Percentiles rank a stretch among this genome's conserved stretches.
Conservation (phyloP, 2,888 invertebrate species). For the Tenthredo distinguenda region DNA sequence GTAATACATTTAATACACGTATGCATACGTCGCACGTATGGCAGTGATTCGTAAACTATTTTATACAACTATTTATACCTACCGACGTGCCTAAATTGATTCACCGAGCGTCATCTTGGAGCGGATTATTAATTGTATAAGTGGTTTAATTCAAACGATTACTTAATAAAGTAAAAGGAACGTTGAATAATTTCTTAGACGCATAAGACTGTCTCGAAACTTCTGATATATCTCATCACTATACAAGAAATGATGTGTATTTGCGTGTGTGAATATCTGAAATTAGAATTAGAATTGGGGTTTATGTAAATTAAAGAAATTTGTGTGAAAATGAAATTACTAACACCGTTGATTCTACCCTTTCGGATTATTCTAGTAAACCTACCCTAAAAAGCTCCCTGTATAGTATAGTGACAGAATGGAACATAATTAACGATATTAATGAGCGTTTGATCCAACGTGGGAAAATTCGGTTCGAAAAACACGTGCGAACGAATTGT, state of each 20-base stretch:
- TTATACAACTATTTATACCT: constrained; percentile 11
- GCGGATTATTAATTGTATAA: constrained; percentile 42
- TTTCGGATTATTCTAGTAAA: not conserved
- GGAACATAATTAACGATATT: not conserved
- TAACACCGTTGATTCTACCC: not conserved
- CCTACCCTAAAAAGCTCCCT: not conserved
- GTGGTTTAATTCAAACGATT: constrained; percentile 50
- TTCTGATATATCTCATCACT: not conserved
- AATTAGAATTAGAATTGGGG: not conserved
- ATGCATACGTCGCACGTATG: not conserved
- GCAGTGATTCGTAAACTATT: constrained; percentile 2
- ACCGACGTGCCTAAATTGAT: not conserved
- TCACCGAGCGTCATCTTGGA: constrained; percentile 21
- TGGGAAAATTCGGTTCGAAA: not conserved
- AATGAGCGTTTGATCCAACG: not conserved
- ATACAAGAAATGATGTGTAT: not conserved
- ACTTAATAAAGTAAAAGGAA: constrained; percentile 41
- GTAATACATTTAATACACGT: not conserved
- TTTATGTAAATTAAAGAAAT: not conserved
- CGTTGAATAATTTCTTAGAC: constrained; percentile 38
- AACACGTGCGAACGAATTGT: not conserved
- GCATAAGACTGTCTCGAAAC: constrained; percentile 24
- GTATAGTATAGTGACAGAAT: not conserved
- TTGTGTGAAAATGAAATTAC: not conserved
- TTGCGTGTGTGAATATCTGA: not conserved